Base-by-base conservation (phyloP, 1,140 invertebrate species). In the Eupeodes corollae region DNA sequence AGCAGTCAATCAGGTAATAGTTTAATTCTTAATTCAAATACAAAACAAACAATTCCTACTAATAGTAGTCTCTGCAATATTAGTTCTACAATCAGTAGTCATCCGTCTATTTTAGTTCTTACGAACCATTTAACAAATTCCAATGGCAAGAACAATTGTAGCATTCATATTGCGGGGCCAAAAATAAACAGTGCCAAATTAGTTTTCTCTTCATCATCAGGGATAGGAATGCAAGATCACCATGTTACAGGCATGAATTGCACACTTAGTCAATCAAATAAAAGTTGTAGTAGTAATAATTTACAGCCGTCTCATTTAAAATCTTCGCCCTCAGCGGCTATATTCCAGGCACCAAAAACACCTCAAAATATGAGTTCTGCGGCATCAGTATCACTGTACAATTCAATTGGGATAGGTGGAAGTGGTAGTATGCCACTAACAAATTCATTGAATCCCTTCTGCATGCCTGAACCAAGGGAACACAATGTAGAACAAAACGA, bases 401-500 rank as follows among this genome's bases (percentile, higher is more conserved):
- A 71, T 41, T 69, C 68, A 57, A 72, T 75, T 68, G 66, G 60
- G 30, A 69, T 69, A 14, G 44, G 67, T 41, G 21, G 21, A 26
- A 26, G 21, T 26, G 50, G 55, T 13, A 50, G 46, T 8, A 74
- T 43, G 10, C 45, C 44, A 8, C 14, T 15, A 35, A 32, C 46
- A 14, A 48, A 60, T 18, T 69, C 82, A 67, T 76, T 79, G 26
- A 82, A 84, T 57, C 79, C 81, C 40, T 85, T 83, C 55, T 83
- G 79, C 65, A 74, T 78, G 59, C 57, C 70, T 12, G 71, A 75
- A 66, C 51, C 55, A 63, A 56, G 69, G 65, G 51, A 50, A 38
- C 61, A 63, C 54, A 50, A 61, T 46, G 45, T 67, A 21, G 91
- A 94, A 68, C 91, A 96, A 69, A 93, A 91, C 61, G 92, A 96